Percentiles rank a stretch among this genome's conserved stretches.
These are phyloP conservation scores for Centruroides vittatus DNA, from an alignment of 1,140 invertebrate genomes.

Conservation along the genomic window DNA sequence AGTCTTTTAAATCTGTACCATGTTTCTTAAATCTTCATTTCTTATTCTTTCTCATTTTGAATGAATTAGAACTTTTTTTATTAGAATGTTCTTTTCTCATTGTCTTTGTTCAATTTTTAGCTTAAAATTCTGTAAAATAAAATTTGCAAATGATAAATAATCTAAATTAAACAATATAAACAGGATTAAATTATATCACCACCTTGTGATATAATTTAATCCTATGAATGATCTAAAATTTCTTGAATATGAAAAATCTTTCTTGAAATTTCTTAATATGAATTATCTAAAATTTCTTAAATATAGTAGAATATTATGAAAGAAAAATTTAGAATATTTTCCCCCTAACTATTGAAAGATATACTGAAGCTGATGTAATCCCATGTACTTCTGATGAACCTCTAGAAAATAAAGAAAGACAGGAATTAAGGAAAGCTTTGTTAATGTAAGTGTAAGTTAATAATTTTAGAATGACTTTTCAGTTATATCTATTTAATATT, in stretches of 20 bases:
- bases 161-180: not conserved
- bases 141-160: not conserved
- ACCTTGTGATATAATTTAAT: no score
- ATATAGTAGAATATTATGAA: no score
- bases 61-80: no score
- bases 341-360: slow-evolving; percentile 26
- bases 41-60: no score
- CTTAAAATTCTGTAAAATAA: not conserved
- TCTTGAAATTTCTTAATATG: no score
- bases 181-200: not conserved
- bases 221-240: no score
- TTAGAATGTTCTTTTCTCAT: not conserved
- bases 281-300: no score
- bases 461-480: no score
- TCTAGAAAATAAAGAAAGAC: not conserved
- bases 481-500: no score
- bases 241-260: no score
- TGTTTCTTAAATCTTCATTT: no score
- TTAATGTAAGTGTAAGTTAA: not conserved
- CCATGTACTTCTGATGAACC: not conserved
- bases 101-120: not conserved
- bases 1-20: no score
- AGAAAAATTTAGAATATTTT: not conserved
- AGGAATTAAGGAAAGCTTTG: slow-evolving; percentile 8
- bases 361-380: slow-evolving; percentile 13